These are phyloP conservation scores for Papilio helenus DNA, from an alignment of 1,140 invertebrate species.

Conservation along the genomic window DNA sequence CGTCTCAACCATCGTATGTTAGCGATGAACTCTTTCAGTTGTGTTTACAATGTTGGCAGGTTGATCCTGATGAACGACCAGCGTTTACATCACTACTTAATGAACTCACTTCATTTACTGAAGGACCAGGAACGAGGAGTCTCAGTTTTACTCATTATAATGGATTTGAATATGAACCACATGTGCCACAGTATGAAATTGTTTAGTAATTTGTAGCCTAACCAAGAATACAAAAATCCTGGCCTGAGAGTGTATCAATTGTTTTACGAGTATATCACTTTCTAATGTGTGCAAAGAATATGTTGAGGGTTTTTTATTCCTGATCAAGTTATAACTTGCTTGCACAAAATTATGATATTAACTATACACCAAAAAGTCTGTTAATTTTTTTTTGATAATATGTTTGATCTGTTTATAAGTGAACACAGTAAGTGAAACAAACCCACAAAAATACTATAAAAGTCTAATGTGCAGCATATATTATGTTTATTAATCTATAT, in stretches of 20 bases:
- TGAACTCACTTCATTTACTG: constrained; percentile 64
- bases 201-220: constrained; percentile 52
- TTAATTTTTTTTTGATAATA: constrained; percentile 17
- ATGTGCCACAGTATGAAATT: constrained; percentile 77
- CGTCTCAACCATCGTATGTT: constrained; percentile 88
- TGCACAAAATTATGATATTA: constrained; percentile 5
- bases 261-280: too few relatives aligned
- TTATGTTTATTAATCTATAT: background rate
- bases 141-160: constrained; percentile 80
- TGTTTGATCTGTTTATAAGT: background rate
- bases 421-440: too few relatives aligned
- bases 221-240: too few relatives aligned
- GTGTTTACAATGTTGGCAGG: constrained; percentile 92
- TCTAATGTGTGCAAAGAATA: too few relatives aligned
- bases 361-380: background rate
- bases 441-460: background rate
- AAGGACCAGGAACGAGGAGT: constrained; percentile 63
- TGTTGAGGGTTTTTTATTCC: too few relatives aligned
- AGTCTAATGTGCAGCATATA: background rate
- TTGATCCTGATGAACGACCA: constrained; percentile 91
- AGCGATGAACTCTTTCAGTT: constrained; percentile 91
- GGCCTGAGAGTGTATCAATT: too few relatives aligned
- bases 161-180: constrained; percentile 77
- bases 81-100: constrained; percentile 63
- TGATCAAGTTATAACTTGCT: background rate